These are phyloP conservation scores for Drosophila greeni DNA, from an alignment of 2,888 invertebrate species.

Conservation along the genomic window DNA sequence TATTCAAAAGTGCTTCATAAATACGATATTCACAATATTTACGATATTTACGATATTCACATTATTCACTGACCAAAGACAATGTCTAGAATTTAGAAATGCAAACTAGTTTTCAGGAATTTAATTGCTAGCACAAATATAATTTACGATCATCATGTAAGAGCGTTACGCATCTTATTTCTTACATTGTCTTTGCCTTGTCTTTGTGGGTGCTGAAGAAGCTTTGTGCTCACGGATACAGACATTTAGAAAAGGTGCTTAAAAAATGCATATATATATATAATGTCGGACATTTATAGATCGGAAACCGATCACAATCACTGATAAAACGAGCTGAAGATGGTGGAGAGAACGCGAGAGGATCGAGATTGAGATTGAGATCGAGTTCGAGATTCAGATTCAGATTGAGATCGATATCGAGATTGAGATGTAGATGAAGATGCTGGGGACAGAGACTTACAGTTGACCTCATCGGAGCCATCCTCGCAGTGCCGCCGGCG, in stretches of 20 bases:
- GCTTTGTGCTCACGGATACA: conserved; percentile 19
- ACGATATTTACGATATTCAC: no score
- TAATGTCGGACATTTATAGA: background rate
- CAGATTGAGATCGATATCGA: no score
- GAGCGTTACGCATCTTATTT: background rate
- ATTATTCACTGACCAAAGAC: background rate
- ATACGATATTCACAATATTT: background rate
- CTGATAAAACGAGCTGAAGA: background rate
- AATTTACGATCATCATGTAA: no score
- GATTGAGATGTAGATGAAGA: background rate
- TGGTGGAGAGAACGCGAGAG: background rate
- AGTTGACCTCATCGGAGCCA: conserved; percentile 82
- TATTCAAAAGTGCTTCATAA: background rate
- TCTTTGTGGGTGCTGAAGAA: conserved; percentile 10
- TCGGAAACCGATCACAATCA: background rate
- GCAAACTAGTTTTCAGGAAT: background rate
- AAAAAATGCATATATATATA: background rate
- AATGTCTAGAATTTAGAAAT: background rate
- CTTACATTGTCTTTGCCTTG: background rate
- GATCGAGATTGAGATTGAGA: background rate
- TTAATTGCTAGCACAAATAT: background rate
- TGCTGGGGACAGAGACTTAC: conserved; percentile 75
- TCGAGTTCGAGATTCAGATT: no score
- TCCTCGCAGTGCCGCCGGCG: conserved; percentile 81
- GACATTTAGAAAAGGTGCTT: conserved; percentile 13